Evolutionary conservation across 2,113 vertebrate genomes (phyloP), one percentile per base, ranked within the genome.

Genomic region (Budorcas taxicolor): DNA sequence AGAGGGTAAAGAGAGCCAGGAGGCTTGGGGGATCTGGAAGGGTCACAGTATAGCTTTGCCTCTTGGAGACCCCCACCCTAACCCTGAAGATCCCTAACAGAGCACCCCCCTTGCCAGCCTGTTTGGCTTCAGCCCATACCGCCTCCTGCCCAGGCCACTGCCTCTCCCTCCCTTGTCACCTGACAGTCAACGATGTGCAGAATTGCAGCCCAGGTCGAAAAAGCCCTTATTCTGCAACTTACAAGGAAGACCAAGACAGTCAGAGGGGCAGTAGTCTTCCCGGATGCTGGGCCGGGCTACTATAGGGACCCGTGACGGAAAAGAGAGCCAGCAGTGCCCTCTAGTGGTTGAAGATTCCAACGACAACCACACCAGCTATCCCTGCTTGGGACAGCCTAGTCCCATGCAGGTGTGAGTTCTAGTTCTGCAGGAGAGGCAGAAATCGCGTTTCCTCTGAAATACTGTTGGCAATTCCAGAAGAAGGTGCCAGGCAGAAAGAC

Each of bases 311-410:
- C 0, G 33, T 3, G 0, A 53, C 33, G 25, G 19, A 94, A 97
- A 95, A 60, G 85, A 81, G 64, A 12, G 67, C 19, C 60, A 16
- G 62, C 88, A 92, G 31, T 52, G 91, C 93, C 93, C 95, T 94
- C 98, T 97, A 83, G 96, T 93, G 97, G 93, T 50, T 0, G 3
- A 17, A 15, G 31, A 3, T 8, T 62, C 31, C 62, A 78, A 89
- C 3, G 40, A 67, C 94, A 96, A 67, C 85, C 67, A 3, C 62
- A 23, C 3, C 21, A 4, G 87, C 43, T 52, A 0, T 3, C 6
- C 0, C 47, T 15, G 8, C 78, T 74, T 19, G 10, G 57, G 6
- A 52, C 47, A n/a, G 55, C 81, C 17, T 13, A 25, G 1, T 33
- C 5, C 0, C 1, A 78, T 4, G 19, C 25, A 0, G 5, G 7